A percentile compares a stretch with the other conserved stretches of the same genome.
Conservation (phyloP, 2,888 invertebrate species). For the Macrosiphum euphorbiae region DNA sequence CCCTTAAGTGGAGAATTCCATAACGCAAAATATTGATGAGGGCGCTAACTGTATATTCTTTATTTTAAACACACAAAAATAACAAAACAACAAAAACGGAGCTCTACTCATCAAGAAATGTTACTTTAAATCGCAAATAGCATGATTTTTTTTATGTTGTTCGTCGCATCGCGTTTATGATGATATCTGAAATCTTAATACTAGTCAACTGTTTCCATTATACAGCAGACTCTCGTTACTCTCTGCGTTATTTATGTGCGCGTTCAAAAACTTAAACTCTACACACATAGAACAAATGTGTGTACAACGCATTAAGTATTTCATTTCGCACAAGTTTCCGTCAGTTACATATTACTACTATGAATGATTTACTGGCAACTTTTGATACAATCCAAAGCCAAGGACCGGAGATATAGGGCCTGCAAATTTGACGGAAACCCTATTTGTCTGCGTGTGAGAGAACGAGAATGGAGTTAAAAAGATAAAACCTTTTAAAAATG, state of each 20-base stretch:
- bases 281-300: background rate
- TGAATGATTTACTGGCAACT: constrained; percentile 9
- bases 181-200: constrained; percentile 14
- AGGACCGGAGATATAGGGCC: background rate
- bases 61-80: background rate
- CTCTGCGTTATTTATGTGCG: constrained; percentile 1
- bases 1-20: background rate
- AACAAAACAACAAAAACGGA: background rate
- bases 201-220: background rate
- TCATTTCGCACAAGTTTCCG: constrained; percentile 12
- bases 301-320: background rate
- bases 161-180: background rate
- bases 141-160: background rate
- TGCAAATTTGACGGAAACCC: constrained; percentile 15
- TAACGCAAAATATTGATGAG: background rate
- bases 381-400: background rate
- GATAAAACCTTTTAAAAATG: background rate
- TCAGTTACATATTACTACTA: background rate
- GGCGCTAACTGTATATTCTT: background rate
- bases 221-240: background rate
- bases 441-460: background rate
- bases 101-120: background rate
- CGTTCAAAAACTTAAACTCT: constrained; percentile 13
- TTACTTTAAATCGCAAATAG: background rate
- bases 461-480: background rate